Evolutionary conservation across 2,113 vertebrate genomes (phyloP).

Genomic region (Nycticryphes semicollaris): DNA sequence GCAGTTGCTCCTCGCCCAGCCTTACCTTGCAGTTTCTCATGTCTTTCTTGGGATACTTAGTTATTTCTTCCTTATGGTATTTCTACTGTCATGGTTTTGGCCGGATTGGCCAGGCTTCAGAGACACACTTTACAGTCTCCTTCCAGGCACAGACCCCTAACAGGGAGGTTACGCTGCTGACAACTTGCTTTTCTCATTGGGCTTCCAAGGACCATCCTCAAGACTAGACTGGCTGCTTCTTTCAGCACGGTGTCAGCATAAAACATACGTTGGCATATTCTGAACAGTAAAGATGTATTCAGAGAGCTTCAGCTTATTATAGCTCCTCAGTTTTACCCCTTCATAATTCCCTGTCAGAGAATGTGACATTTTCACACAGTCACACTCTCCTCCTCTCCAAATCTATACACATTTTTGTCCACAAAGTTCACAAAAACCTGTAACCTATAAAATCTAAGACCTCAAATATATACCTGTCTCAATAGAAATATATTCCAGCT

Average conservation of each 20-base stretch:
- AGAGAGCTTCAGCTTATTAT: neutral
- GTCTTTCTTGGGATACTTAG: neutral
- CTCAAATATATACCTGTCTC: neutral
- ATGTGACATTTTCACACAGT: neutral
- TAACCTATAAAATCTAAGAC: neutral
- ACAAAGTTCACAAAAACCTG: neutral
- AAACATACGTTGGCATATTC: neutral
- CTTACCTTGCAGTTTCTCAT: neutral
- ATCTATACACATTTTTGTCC: neutral
- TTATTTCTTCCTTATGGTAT: neutral
- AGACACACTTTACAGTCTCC: neutral
- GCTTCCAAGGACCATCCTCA: neutral
- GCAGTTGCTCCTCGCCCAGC: neutral
- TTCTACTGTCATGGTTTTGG: neutral
- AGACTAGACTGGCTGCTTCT: neutral
- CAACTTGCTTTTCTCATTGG: neutral
- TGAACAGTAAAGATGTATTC: neutral
- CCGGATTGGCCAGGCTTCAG: neutral
- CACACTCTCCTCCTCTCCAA: neutral
- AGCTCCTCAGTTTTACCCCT: neutral
- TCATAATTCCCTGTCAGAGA: neutral
- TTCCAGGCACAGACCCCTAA: neutral
- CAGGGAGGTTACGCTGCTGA: accelerated
- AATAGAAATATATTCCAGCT: neutral
- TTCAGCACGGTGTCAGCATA: neutral